Evolutionary conservation across 2,888 invertebrate genomes (phyloP).

Genomic region (Pyrrhosoma nymphula): DNA sequence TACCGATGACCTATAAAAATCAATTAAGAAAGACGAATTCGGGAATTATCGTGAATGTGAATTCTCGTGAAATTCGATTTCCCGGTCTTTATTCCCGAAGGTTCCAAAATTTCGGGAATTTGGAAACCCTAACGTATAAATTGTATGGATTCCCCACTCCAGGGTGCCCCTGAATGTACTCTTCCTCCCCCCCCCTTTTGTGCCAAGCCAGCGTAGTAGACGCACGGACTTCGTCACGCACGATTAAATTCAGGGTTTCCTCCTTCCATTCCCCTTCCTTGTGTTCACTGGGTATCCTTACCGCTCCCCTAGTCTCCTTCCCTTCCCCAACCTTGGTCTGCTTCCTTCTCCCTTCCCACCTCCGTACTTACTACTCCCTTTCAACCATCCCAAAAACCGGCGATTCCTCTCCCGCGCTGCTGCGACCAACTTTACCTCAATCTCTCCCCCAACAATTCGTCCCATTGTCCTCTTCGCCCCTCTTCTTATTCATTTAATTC

Average conservation of each 20-base stretch:
- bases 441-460: background rate
- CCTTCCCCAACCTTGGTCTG: no score
- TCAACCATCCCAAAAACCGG: background rate
- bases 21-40: no score
- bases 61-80: no score
- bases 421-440: background rate
- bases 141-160: no score
- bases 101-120: no score
- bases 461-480: background rate
- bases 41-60: no score
- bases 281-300: no score
- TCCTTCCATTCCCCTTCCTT: background rate
- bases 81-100: no score
- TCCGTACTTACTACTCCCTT: background rate
- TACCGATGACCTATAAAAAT: no score
- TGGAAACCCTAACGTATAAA: no score
- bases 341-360: background rate
- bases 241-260: constrained; percentile 46
- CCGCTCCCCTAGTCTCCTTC: background rate
- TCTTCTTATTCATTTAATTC: background rate
- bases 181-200: background rate
- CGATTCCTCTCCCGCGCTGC: background rate
- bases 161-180: no score
- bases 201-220: background rate
- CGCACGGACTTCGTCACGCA: constrained; percentile 23